Percentiles rank a stretch among this genome's conserved stretches.
These are phyloP conservation scores for Hypsopygia costalis DNA, from an alignment of 2,888 invertebrate species.

Conservation along the genomic window DNA sequence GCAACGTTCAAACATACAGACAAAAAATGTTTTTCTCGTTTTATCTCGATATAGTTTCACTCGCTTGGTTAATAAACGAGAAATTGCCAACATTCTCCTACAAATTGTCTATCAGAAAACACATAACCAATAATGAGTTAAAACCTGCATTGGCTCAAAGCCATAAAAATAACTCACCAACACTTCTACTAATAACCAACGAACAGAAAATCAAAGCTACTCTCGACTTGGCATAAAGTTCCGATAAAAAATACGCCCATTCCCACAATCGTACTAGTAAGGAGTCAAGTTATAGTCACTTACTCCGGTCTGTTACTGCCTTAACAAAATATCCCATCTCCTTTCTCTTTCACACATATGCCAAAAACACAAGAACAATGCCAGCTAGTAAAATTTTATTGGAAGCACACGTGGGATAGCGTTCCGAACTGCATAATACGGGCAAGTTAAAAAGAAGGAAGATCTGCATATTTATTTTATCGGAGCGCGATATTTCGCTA, in stretches of 20 bases:
- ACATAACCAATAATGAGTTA: too few relatives aligned
- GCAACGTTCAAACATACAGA: too few relatives aligned
- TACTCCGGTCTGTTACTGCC: constrained; percentile 56
- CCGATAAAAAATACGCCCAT: constrained; percentile 56
- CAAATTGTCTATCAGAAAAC: too few relatives aligned
- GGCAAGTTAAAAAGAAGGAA: constrained; percentile 76
- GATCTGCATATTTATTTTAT: constrained; percentile 78
- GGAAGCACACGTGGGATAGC: constrained; percentile 68
- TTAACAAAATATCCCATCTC: constrained; percentile 54
- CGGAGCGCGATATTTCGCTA: constrained; percentile 70
- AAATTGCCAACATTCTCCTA: too few relatives aligned
- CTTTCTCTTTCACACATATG: constrained; percentile 45
- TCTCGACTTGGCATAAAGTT: constrained; percentile 27
- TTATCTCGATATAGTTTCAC: too few relatives aligned
- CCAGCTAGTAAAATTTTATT: constrained; percentile 77
- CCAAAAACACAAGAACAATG: constrained; percentile 61
- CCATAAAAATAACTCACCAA: not conserved
- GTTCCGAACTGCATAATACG: constrained; percentile 68
- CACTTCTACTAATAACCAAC: constrained; percentile 1
- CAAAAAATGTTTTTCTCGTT: too few relatives aligned
- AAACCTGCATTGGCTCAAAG: not conserved
- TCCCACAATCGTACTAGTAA: constrained; percentile 41
- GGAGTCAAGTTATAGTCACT: constrained; percentile 59
- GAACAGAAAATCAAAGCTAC: constrained; percentile 37
- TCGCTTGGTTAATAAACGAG: too few relatives aligned